Conservation (phyloP, 2,888 invertebrate genomes). For the Tiliacea citrago region DNA sequence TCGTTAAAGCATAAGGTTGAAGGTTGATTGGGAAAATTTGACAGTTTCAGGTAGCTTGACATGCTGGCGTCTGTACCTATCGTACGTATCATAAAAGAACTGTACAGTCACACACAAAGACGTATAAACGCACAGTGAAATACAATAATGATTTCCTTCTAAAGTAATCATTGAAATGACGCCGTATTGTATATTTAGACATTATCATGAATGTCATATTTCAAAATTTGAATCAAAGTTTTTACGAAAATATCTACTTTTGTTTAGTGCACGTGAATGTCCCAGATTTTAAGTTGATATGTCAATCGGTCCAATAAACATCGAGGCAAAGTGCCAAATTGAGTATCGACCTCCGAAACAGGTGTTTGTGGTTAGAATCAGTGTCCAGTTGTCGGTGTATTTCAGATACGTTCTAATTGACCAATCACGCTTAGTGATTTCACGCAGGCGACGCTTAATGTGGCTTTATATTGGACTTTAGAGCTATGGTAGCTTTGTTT, state of each 20-base stretch:
- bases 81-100: no score
- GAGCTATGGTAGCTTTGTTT: background rate
- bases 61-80: no score
- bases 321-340: slow-evolving; percentile 18
- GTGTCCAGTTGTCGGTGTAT: slow-evolving; percentile 9
- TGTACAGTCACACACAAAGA: no score
- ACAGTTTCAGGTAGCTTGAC: no score
- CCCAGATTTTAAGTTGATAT: background rate
- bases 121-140: background rate
- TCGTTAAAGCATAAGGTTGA: no score
- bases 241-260: background rate
- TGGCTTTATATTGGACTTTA: slow-evolving; percentile 13
- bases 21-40: no score
- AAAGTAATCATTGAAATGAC: no score
- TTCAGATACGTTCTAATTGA: slow-evolving; percentile 19
- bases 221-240: background rate
- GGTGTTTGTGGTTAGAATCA: slow-evolving; percentile 42
- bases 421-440: slow-evolving; percentile 44
- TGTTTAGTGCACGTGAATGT: background rate
- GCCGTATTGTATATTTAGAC: no score
- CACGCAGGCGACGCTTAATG: slow-evolving; percentile 14
- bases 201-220: no score
- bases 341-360: slow-evolving; percentile 29
- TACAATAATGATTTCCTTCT: background rate
- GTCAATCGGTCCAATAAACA: slow-evolving; percentile 6